phyloP scores from a whole-genome alignment of 2,888 invertebrate genomes.

The Seira musarum region DNA sequence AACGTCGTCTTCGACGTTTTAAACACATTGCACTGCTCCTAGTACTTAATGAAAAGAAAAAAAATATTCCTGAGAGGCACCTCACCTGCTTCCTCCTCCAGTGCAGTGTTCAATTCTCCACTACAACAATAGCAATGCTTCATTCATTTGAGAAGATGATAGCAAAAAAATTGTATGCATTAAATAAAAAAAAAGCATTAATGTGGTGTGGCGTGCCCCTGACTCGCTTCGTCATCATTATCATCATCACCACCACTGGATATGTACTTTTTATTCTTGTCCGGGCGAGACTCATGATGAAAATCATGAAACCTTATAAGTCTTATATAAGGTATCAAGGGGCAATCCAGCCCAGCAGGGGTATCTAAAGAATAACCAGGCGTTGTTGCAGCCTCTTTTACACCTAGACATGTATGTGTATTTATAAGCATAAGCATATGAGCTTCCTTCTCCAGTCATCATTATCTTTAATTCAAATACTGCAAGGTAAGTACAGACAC shows the following conservation, averaged over 20 bases:
- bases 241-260: slow-evolving; percentile 8
- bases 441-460: no score
- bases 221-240: no score
- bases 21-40: background rate
- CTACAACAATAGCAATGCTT: background rate
- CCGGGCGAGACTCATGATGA: slow-evolving; percentile 32
- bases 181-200: slow-evolving; percentile 11
- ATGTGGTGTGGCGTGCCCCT: slow-evolving; percentile 21
- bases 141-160: background rate
- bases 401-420: background rate
- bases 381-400: background rate
- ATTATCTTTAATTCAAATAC: background rate
- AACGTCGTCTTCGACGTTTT: background rate
- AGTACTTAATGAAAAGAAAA: background rate
- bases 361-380: background rate
- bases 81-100: background rate
- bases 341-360: slow-evolving; percentile 32
- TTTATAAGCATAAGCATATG: no score
- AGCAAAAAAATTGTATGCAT: slow-evolving; percentile 5
- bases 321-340: slow-evolving; percentile 24
- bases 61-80: background rate
- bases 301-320: slow-evolving; percentile 22
- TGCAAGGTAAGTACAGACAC: no score
- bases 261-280: slow-evolving; percentile 25
- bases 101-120: background rate